Evolutionary conservation across 2,797 vertebrate genomes (phyloP).

Genomic region (Cryptoprocta ferox): DNA sequence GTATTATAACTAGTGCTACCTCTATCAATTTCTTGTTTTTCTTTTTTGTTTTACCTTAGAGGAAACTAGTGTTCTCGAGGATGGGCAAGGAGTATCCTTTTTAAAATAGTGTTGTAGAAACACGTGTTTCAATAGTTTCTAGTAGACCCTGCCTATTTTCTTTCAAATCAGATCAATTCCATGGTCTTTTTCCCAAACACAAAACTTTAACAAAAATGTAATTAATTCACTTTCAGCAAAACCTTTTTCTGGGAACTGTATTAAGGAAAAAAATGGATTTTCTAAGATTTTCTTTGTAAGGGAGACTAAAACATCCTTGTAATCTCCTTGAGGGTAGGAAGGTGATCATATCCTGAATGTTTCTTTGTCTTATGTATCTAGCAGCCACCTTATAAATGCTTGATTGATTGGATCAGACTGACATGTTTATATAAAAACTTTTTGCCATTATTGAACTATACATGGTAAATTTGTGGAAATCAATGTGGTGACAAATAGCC

Average conservation of each 20-base stretch:
- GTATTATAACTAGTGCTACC: background rate
- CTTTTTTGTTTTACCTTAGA: background rate
- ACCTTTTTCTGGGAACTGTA: slow-evolving; percentile 20
- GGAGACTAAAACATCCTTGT: background rate
- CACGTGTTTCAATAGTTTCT: slow-evolving; percentile 4
- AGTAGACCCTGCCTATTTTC: background rate
- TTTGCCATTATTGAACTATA: slow-evolving; percentile 18
- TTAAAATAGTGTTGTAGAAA: background rate
- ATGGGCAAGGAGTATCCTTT: background rate
- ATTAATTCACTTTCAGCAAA: slow-evolving; percentile 47
- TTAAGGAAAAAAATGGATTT: background rate
- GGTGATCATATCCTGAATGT: background rate
- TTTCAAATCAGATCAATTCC: slow-evolving; percentile 40
- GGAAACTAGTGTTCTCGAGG: background rate
- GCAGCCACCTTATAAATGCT: background rate
- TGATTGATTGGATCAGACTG: background rate
- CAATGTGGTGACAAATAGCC: background rate
- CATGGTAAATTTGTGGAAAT: background rate
- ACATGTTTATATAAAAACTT: background rate
- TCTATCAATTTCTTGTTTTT: background rate
- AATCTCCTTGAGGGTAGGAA: slow-evolving; percentile 23
- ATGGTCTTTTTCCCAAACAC: background rate
- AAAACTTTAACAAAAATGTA: slow-evolving; percentile 10
- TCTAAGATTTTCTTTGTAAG: slow-evolving; percentile 16
- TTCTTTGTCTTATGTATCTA: background rate